Conservation (phyloP, 2,797 vertebrate genomes). For the Otus scops region DNA sequence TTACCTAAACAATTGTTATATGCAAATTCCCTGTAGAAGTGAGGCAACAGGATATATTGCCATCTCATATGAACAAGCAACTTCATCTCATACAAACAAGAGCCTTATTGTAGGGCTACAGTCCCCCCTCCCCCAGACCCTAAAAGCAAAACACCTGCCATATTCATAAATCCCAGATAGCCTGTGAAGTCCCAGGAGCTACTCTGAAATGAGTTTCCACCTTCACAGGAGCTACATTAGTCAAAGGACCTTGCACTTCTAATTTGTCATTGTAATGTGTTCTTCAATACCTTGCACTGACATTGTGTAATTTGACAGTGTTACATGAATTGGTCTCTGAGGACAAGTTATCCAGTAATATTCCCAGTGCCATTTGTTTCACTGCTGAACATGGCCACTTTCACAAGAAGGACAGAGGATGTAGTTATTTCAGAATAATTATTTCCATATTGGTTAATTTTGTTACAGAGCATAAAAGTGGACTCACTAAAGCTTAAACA, state of each 20-base stretch:
- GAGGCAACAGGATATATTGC: not conserved
- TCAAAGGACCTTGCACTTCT: conserved; percentile 42
- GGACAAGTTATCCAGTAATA: conserved; percentile 40
- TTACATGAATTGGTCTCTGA: conserved; percentile 40
- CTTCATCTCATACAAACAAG: not conserved
- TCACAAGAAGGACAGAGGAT: conserved; percentile 22
- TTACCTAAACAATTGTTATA: not conserved
- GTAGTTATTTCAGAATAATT: conserved; percentile 47
- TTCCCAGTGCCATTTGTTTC: conserved; percentile 10
- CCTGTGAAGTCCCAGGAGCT: conserved; percentile 10
- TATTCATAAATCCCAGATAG: conserved; percentile 36
- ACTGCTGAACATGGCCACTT: not conserved
- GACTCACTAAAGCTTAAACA: not conserved
- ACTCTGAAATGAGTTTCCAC: conserved; percentile 8
- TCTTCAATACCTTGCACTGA: conserved; percentile 55
- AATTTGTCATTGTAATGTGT: conserved; percentile 56
- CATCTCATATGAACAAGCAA: not conserved
- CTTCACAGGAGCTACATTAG: conserved; percentile 48
- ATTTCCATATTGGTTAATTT: conserved; percentile 64
- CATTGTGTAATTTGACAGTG: conserved; percentile 57
- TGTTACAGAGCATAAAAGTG: not conserved
- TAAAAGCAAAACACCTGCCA: not conserved
- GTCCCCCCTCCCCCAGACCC: not conserved
- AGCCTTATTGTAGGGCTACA: not conserved
- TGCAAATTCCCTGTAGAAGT: not conserved